phyloP scores from a whole-genome alignment of 2,888 invertebrate species.

The Lysandra bellargus region DNA sequence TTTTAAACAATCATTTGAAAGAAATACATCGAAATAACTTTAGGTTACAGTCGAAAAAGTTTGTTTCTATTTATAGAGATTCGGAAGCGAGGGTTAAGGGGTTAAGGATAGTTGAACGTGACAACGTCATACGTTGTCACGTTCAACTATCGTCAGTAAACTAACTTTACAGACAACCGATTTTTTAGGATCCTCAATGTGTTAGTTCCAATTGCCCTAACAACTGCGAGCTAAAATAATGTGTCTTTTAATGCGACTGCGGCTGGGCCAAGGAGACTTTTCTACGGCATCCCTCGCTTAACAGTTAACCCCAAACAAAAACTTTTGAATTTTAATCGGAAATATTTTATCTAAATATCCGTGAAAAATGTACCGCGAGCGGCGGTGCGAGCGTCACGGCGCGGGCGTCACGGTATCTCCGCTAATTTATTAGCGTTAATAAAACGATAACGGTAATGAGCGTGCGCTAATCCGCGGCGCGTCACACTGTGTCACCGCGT shows the following conservation, averaged over 20 bases:
- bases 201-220: neutral
- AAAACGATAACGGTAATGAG: slow-evolving; percentile 20
- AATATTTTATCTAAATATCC: slow-evolving; percentile 1
- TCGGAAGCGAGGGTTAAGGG: too few relatives aligned
- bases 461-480: slow-evolving; percentile 5
- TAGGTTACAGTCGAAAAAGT: too few relatives aligned
- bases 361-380: neutral
- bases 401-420: slow-evolving; percentile 20
- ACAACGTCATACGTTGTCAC: too few relatives aligned
- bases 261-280: neutral
- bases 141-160: too few relatives aligned
- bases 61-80: too few relatives aligned
- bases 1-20: too few relatives aligned
- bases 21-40: too few relatives aligned
- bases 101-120: too few relatives aligned
- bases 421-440: slow-evolving; percentile 18
- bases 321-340: neutral
- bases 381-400: neutral
- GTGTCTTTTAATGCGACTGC: neutral
- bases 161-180: too few relatives aligned
- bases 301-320: neutral
- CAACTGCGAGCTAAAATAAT: neutral
- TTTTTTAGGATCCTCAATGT: too few relatives aligned
- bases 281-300: slow-evolving; percentile 25
- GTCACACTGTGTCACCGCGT: slow-evolving; percentile 4